Evolutionary conservation across 64 coral and sea anemone species (phyloP).

Genomic region (Acropora tenuis): DNA sequence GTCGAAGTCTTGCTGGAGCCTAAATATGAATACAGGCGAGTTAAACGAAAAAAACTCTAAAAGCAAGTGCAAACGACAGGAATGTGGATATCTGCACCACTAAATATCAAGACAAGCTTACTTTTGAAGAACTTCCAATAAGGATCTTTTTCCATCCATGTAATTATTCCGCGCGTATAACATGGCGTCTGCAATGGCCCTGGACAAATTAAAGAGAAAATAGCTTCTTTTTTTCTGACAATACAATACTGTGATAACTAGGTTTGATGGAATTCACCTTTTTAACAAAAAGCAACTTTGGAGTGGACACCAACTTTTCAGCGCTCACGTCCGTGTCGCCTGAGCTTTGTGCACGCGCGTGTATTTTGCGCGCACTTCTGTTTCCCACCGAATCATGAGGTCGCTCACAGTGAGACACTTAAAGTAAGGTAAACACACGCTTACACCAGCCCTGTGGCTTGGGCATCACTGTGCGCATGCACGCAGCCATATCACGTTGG

Average conservation of each 20-base stretch:
- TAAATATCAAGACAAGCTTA: constrained; percentile 2
- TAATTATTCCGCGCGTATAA: constrained; percentile 74
- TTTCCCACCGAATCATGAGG: too few species aligned
- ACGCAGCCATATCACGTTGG: too few species aligned
- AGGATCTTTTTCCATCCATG: constrained; percentile 61
- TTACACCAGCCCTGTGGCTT: too few species aligned
- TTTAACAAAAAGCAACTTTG: too few species aligned
- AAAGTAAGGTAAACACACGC: too few species aligned
- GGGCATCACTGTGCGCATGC: too few species aligned
- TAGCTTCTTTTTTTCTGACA: neutral
- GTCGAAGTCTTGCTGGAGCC: constrained; percentile 71
- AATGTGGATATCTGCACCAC: neutral
- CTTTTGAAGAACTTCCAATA: constrained; percentile 63
- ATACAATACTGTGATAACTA: neutral
- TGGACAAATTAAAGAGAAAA: neutral
- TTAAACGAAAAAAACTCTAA: neutral
- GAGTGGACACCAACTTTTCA: too few species aligned
- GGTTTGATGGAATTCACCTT: too few species aligned
- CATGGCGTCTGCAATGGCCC: constrained; percentile 70
- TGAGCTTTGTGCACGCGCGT: too few species aligned
- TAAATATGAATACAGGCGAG: constrained; percentile 6
- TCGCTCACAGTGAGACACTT: too few species aligned
- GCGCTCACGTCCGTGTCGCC: too few species aligned
- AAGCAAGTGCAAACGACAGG: neutral
- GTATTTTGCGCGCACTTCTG: too few species aligned